phyloP scores from a whole-genome alignment of 1,140 invertebrate genomes.

The Penaeus japonicus region DNA sequence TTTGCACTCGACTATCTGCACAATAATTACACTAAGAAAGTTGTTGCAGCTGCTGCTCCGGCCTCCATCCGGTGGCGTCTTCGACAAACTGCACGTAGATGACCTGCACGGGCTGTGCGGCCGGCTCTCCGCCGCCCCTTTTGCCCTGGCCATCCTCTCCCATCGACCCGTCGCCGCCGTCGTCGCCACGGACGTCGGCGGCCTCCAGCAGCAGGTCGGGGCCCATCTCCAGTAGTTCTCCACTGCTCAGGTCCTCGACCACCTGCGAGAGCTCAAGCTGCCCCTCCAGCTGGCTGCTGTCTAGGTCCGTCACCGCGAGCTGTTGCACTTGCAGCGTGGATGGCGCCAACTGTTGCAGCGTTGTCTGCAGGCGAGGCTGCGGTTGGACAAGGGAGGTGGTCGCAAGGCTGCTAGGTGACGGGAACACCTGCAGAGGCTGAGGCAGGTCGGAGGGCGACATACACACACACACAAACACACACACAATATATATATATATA shows the following conservation, averaged over 20 bases:
- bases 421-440: slow-evolving; percentile 22
- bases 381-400: not conserved
- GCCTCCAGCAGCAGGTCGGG: slow-evolving; percentile 34
- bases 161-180: not conserved
- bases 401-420: not conserved
- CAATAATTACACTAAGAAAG: too few relatives aligned
- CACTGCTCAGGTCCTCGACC: slow-evolving; percentile 43
- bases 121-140: not conserved
- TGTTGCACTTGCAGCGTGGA: slow-evolving; percentile 44
- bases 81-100: slow-evolving; percentile 47
- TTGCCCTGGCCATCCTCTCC: not conserved
- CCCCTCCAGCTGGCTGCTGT: slow-evolving; percentile 34
- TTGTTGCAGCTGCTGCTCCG: not conserved
- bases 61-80: not conserved
- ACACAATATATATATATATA: too few relatives aligned
- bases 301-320: slow-evolving; percentile 28
- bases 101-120: slow-evolving; percentile 41
- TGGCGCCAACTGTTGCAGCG: slow-evolving; percentile 31
- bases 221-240: slow-evolving; percentile 42
- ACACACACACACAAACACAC: too few relatives aligned
- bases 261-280: slow-evolving; percentile 44
- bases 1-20: too few relatives aligned
- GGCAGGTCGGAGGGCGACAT: not conserved
- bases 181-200: not conserved
- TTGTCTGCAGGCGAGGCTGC: slow-evolving; percentile 14